Base-by-base conservation (phyloP, 2,797 vertebrate genomes). In the Antrozous pallidus region DNA sequence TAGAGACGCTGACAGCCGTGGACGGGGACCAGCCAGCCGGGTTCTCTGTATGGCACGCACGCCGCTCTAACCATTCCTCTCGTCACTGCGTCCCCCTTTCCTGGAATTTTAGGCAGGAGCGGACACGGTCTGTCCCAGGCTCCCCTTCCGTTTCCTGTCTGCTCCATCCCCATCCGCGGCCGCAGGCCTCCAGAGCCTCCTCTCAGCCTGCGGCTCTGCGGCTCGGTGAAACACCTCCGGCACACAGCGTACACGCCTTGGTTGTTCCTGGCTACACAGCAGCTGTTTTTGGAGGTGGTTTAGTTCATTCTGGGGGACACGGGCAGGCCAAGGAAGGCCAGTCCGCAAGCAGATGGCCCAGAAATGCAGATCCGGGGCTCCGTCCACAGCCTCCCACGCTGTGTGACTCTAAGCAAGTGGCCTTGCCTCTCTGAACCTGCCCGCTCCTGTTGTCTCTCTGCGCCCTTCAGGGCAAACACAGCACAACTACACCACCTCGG, bases 251-350 rank as follows among this genome's bases (percentile, higher is more conserved):
- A 24, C 94, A 80, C 4, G 42, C 82, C 82, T 61, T 24, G 65
- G 95, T 91, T 93, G 95, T 91, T 94, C 38, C 95, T 96, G 94
- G 97, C 97, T 61, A 63, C 5, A 45, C 65, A 51, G 14, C 90
- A 90, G 94, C 95, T 97, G 95, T 77, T 96, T 95, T 94, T 92
- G 94, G 95, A 88, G 74, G 17, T 0, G 38, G n/a, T 78, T 63
- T 12, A 40, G 71, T 73, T 79, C 71, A 12, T 79, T 40, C 82
- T 69, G 81, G 82, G 86, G 91, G 86, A 79, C 31, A 3, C 0
- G 61, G 49, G n/a, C 47, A 13, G 26, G 33, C 58, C 45, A 36
- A 45, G 85, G n/a, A 71, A 63, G 89, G 56, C 36, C 38, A 26
- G 6, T 47, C 38, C 24, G 26, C 6, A 7, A 14, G 56, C 20